A percentile compares a stretch with the other conserved stretches of the same genome.
Conservation (phyloP, 2,113 vertebrate species). For the Callocephalon fimbriatum region DNA sequence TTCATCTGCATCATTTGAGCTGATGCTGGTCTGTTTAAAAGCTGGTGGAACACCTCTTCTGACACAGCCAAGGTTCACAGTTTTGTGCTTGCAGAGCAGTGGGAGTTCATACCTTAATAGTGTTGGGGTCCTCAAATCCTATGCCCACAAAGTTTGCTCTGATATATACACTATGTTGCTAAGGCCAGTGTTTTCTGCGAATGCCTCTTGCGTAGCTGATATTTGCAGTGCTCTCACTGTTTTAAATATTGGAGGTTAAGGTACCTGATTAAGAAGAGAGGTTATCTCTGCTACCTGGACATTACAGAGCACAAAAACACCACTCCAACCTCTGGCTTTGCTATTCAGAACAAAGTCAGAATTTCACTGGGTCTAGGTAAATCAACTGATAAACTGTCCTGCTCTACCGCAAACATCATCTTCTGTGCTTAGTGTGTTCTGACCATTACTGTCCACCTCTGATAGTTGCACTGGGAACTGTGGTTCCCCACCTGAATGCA, state of each 20-base stretch:
- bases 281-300: rapidly evolving
- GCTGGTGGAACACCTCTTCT: background rate
- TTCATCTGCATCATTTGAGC: background rate
- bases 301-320: too few species aligned
- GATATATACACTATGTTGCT: background rate
- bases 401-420: rapidly evolving
- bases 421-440: too few species aligned
- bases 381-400: background rate
- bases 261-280: background rate
- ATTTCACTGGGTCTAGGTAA: background rate
- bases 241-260: background rate
- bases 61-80: background rate
- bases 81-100: background rate
- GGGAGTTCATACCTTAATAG: too few species aligned
- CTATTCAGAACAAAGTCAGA: background rate
- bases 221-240: background rate
- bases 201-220: background rate
- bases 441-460: background rate
- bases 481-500: too few species aligned
- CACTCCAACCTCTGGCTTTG: background rate
- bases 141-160: background rate
- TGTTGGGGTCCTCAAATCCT: background rate
- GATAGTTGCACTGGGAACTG: rapidly evolving
- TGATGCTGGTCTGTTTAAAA: background rate
- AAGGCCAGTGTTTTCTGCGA: background rate